These are phyloP conservation scores for Setophaga kirtlandii DNA, from an alignment of 2,113 vertebrate genomes.

Conservation along the genomic window DNA sequence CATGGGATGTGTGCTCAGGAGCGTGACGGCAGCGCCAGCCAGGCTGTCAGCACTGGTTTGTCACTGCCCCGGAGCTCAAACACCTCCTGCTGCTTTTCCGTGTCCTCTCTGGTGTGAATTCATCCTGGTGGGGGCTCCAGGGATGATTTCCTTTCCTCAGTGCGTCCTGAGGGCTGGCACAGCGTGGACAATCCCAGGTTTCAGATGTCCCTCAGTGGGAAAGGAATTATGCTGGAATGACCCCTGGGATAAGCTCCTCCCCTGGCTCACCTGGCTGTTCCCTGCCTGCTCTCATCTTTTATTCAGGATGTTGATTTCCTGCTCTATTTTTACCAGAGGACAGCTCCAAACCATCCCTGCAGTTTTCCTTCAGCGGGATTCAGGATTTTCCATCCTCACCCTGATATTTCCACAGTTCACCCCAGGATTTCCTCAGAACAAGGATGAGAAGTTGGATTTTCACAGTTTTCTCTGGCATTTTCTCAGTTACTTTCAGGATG, in stretches of 20 bases:
- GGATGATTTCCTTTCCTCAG: background rate
- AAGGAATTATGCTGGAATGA: background rate
- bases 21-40: background rate
- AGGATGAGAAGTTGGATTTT: background rate
- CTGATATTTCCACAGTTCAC: accelerated
- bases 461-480: background rate
- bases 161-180: background rate
- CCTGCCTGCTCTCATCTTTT: conserved; percentile 19
- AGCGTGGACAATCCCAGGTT: background rate
- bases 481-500: background rate
- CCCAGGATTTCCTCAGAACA: background rate
- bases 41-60: background rate
- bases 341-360: background rate
- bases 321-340: background rate
- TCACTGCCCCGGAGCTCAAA: background rate
- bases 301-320: background rate
- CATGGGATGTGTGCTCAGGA: background rate
- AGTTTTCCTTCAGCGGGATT: background rate
- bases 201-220: background rate
- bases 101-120: background rate
- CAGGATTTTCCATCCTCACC: background rate
- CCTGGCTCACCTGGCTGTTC: background rate
- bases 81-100: background rate
- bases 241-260: background rate
- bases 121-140: background rate